phyloP scores from a whole-genome alignment of 1,140 invertebrate genomes.

The Drosophila tropicalis region DNA sequence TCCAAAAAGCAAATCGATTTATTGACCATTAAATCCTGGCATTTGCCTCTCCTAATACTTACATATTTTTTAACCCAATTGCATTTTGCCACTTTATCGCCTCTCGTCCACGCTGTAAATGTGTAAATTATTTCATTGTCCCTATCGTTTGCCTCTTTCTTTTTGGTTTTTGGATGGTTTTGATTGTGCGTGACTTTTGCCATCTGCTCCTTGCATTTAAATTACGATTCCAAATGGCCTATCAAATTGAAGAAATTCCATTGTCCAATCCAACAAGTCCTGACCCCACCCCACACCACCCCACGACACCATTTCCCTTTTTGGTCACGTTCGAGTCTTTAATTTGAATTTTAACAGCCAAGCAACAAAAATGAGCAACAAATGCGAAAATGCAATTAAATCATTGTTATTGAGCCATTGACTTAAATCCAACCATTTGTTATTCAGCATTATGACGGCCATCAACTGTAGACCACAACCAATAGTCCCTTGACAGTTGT shows the following conservation, averaged over 20 bases:
- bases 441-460: constrained; percentile 47
- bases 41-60: constrained; percentile 61
- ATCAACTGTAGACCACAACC: constrained; percentile 26
- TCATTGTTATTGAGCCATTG: constrained; percentile 54
- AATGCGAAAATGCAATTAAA: constrained; percentile 57
- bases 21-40: constrained; percentile 71
- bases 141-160: constrained; percentile 29
- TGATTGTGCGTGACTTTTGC: constrained; percentile 50
- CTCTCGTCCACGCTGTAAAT: constrained; percentile 28
- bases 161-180: constrained; percentile 43
- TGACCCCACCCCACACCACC: neutral
- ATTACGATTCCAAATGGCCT: constrained; percentile 67
- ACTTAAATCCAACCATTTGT: constrained; percentile 45
- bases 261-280: neutral
- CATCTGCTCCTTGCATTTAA: constrained; percentile 51
- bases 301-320: constrained; percentile 33
- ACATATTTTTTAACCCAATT: constrained; percentile 54
- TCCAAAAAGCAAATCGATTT: constrained; percentile 67
- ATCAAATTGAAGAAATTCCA: constrained; percentile 52
- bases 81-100: constrained; percentile 61
- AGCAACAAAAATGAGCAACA: constrained; percentile 30
- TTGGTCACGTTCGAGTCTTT: constrained; percentile 54
- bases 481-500: constrained; percentile 5
- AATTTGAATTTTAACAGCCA: constrained; percentile 63
- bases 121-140: constrained; percentile 55